Evolutionary conservation across 2,113 vertebrate genomes (phyloP), one percentile per base, ranked within the genome.

Genomic region (Semnornis frantzii): DNA sequence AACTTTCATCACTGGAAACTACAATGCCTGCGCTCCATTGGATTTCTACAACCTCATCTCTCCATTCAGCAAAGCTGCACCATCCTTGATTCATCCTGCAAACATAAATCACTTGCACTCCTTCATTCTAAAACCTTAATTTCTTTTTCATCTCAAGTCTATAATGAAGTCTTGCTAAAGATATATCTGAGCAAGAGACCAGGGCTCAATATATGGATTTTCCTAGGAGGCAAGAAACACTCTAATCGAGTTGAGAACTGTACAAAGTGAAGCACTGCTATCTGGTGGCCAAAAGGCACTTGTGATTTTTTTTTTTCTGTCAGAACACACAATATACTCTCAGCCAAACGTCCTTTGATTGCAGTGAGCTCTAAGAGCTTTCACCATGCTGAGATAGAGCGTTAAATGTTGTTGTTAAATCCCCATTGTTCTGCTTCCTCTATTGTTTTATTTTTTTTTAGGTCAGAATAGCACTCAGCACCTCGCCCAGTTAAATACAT

Each of bases 221-320:
- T 92, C 75, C 8, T 5, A 31, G 1, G 8, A 83, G 65, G 68
- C 20, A 44, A 87, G 89, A 73, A 87, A 18, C 10, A 18, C 23
- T 85, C 64, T 34, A 63, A 74, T n/a, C 69, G 90, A 82, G 42
- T 50, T 80, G 86, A 82, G 79, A 77, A 60, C 28, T 4, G 21
- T 97, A 64, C 8, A 20, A 97, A 96, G 91, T 85, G 93, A 94
- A 71, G 80, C 93, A 97, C 97, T 98, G 98, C 98, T 97, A 97
- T 92, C 98, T 98, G 95, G 95, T 97, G 98, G 97, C 92, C 93
- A 94, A 39, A 89, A 76, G 78, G 58, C 12, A 50, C 63, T 74
- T 76, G n/a, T 91, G 72, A 5, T 42, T 39, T 54, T 68, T 44
- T 92, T 60, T 89, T 58, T 24, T 50, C 58, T 73, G 55, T 54